Conservation (phyloP, 2,888 invertebrate genomes). For the Drosophila sordidapex region DNA sequence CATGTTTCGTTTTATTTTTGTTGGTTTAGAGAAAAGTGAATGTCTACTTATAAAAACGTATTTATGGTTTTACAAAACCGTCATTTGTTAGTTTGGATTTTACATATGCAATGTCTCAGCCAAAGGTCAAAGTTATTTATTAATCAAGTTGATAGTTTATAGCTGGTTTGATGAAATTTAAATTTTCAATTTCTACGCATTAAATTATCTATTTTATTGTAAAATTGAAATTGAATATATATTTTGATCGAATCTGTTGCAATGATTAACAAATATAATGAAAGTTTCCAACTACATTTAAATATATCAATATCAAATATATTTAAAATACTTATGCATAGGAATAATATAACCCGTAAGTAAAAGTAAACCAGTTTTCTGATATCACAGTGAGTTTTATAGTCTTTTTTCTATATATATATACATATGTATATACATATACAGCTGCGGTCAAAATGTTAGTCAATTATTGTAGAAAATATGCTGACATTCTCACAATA, state of each 20-base stretch:
- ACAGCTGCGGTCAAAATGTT: background rate
- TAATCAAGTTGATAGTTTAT: background rate
- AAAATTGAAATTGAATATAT: background rate
- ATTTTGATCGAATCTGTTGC: background rate
- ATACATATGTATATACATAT: background rate
- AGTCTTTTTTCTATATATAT: background rate
- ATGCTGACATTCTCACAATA: background rate
- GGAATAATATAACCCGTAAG: background rate
- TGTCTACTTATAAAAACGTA: background rate
- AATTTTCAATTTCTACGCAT: background rate
- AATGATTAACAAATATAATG: background rate
- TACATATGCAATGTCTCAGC: background rate
- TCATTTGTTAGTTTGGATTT: background rate
- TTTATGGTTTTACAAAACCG: background rate
- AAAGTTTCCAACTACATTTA: background rate
- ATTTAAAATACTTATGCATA: background rate
- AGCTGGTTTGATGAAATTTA: background rate
- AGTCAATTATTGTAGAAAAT: background rate
- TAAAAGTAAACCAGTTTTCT: background rate
- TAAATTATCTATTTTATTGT: background rate
- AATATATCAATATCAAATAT: background rate
- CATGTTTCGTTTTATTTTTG: background rate
- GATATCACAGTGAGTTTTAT: background rate
- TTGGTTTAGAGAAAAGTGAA: background rate
- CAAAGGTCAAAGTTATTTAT: background rate